Base-by-base conservation (phyloP, 2,888 invertebrate genomes). In the Oasisia sp. region DNA sequence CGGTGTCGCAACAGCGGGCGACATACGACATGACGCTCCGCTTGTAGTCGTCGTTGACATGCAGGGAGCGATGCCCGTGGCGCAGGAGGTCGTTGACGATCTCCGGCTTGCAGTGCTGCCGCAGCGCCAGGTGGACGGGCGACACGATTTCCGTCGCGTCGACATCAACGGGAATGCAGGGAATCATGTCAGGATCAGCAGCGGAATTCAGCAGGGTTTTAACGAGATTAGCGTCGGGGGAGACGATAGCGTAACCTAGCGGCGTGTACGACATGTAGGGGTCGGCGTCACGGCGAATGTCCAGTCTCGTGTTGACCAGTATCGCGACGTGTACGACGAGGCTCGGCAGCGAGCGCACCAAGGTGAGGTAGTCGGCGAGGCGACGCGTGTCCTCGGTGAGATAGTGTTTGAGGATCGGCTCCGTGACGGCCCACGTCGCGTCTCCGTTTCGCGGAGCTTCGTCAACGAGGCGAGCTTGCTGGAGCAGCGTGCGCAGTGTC, bases 21-120 rank as follows among this genome's bases (percentile, higher is more conserved):
- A 74, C 74, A 27, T 74, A 74, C 74, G 74, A 74, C n/a, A 74
- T 74, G 27, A 74, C 74, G 74, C 74, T 74, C 7, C 27, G 74
- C 74, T n/a, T 74, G 74, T 74, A 74, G n/a, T 74, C 74, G 19
- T 74, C 74, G n/a, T n/a, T 19, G 19, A 74, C 27, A 19, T 74
- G 74, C 19, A 7, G 74, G 3, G 74, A 27, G n/a, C 74, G n/a
- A 2, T 74, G 19, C n/a, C 74, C 74, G n/a, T 74, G 27, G 74
- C 19, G 74, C 74, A 74, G 74, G 27, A 74, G 74, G 3, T 7
- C 74, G 19, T 74, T 74, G 19, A 74, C 74, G 74, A 74, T 74
- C 74, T 74, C 74, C 74, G 74, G 19, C 74, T 74, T 74, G n/a
- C 74, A 74, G n/a, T 74, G 74, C 74, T 74, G 74, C 74, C 74